Percentiles rank a stretch among this genome's conserved stretches.
phyloP scores from a whole-genome alignment of 2,888 invertebrate species.

The Macrophya alboannulata region DNA sequence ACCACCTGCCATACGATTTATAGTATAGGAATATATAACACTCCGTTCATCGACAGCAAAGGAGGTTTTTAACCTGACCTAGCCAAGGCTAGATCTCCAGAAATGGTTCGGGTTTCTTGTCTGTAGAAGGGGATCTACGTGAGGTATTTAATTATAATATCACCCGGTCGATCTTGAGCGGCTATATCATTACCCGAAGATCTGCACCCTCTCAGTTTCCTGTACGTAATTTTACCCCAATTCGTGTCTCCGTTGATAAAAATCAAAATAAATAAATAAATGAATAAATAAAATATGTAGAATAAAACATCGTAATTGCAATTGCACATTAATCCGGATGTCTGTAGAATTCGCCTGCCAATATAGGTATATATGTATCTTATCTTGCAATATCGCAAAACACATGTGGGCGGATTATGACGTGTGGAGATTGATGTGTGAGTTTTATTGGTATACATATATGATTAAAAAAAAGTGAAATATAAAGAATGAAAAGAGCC shows the following conservation, averaged over 20 bases:
- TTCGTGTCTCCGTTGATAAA: neutral
- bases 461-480: neutral
- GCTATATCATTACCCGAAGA: neutral
- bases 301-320: no score
- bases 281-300: neutral
- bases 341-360: neutral
- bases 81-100: constrained; percentile 5
- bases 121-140: neutral
- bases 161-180: neutral
- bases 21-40: neutral
- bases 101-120: constrained; percentile 13
- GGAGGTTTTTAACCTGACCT: neutral
- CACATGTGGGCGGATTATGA: constrained; percentile 4
- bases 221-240: neutral
- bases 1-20: constrained; percentile 22
- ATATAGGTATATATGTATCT: neutral
- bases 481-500: neutral
- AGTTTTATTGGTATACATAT: neutral
- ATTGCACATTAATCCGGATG: neutral
- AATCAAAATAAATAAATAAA: neutral
- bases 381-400: constrained; percentile 7
- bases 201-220: neutral
- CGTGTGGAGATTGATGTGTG: neutral
- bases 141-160: constrained; percentile 1
- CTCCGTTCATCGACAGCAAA: neutral